These are phyloP conservation scores for Petrophora chlorosata DNA, from an alignment of 2,888 invertebrate species.

Conservation along the genomic window DNA sequence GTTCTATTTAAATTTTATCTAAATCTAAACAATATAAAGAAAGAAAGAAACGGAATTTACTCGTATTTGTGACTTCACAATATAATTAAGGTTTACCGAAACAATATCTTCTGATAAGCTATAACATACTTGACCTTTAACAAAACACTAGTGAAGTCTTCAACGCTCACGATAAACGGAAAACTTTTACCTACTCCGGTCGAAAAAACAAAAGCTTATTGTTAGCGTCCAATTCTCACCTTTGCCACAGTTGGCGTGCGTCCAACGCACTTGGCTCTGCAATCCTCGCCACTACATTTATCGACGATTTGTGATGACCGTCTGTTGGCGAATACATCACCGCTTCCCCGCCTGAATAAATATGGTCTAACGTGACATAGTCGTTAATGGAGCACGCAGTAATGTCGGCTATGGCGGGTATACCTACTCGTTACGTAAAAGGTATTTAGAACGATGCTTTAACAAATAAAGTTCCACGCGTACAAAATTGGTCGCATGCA, in stretches of 20 bases:
- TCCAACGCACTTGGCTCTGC: conserved; percentile 39
- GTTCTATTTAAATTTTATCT: too few relatives aligned
- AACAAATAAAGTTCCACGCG: conserved; percentile 9
- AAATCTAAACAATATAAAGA: too few relatives aligned
- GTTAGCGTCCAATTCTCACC: conserved; percentile 42
- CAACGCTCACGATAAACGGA: background rate
- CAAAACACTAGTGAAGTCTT: background rate
- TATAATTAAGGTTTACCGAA: too few relatives aligned
- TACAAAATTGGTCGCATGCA: conserved; percentile 3
- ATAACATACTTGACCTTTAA: too few relatives aligned
- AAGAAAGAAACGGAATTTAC: too few relatives aligned
- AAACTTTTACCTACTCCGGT: background rate
- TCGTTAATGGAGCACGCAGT: conserved; percentile 20
- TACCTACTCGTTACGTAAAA: conserved; percentile 14
- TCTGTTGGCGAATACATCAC: conserved; percentile 26
- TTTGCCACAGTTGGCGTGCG: conserved; percentile 52
- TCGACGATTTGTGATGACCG: conserved; percentile 28
- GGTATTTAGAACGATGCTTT: conserved; percentile 12
- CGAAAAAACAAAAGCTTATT: conserved; percentile 17
- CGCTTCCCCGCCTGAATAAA: conserved; percentile 13
- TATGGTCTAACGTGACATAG: conserved; percentile 17
- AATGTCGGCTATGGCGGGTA: conserved; percentile 14
- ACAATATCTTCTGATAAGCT: too few relatives aligned
- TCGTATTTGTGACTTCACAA: too few relatives aligned
- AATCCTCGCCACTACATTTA: conserved; percentile 35